Base-by-base conservation (phyloP, 2,888 invertebrate genomes). In the Odontocerum albicorne region DNA sequence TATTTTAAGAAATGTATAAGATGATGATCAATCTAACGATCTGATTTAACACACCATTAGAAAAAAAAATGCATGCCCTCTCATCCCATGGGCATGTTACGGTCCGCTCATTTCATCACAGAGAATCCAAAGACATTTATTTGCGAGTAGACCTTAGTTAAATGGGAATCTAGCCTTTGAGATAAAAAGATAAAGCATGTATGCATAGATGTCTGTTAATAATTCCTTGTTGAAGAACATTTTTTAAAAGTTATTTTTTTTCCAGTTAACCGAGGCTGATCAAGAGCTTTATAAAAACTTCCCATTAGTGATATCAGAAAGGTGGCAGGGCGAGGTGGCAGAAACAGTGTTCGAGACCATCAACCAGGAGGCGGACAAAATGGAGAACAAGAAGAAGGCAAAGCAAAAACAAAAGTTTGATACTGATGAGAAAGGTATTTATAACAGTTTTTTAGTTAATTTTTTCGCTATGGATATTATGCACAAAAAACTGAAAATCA, bases 201-300 rank as follows among this genome's bases (percentile, higher is more conserved):
- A n/a, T n/a, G n/a, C n/a, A 16, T 16, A 15, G 4, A 7, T 33
- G 33, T 3, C 33, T 13, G 4, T 35, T 35, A 7, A 7, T 1
- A n/a, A 2, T 7, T 1, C 1, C 6, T 35, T 35, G 12, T 35
- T 35, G 7, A 12, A 12, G 12, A 8, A 6, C 8, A 12, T 35
- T n/a, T 35, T 35, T 2, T 6, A n/a, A n/a, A n/a, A n/a, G n/a
- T 39, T 39, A 15, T 4, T 8, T 4, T 33, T 17, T 16, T 49
- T 22, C 0, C 67, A 92, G 88, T 74, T 99, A 67, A 92, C 94
- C 3, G 99, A 99, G 65, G 84, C 92, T 2, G 99, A 99, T 77
- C 97, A 97, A 75, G 98, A 97, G 68, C 82, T 98, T 64, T 99
- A 99, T 77, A 96, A 96, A 76, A 95, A 98, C 76, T 99, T 99